phyloP scores from a whole-genome alignment of 1,140 invertebrate genomes.

The Drosophila athabasca region DNA sequence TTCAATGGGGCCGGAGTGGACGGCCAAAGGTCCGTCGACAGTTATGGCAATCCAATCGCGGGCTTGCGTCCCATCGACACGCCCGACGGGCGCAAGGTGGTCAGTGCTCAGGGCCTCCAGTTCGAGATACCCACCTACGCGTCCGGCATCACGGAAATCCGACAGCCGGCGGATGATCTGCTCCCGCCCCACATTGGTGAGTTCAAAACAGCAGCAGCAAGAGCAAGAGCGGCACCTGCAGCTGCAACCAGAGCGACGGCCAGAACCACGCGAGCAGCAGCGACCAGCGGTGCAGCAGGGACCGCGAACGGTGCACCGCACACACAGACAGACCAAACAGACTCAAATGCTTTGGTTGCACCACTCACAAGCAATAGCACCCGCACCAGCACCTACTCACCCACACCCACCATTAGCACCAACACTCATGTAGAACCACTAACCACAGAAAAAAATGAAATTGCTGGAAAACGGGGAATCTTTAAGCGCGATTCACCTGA shows the following conservation, averaged over 20 bases:
- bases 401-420: conserved; percentile 20
- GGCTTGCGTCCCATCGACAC: conserved; percentile 73
- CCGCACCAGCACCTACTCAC: conserved; percentile 39
- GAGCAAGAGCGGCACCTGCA: conserved; percentile 1
- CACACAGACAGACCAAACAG: conserved; percentile 12
- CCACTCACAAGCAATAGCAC: conserved; percentile 31
- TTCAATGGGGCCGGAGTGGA: conserved; percentile 35
- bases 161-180: conserved; percentile 73
- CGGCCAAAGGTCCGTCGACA: conserved; percentile 59
- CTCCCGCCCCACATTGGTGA: conserved; percentile 83
- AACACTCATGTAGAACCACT: conserved; percentile 36
- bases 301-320: not conserved
- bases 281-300: conserved; percentile 12
- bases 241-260: not conserved
- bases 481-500: conserved; percentile 30
- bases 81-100: conserved; percentile 78
- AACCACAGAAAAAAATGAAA: conserved; percentile 6
- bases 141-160: conserved; percentile 81
- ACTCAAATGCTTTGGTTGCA: conserved; percentile 23
- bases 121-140: conserved; percentile 83
- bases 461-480: conserved; percentile 7
- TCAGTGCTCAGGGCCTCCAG: conserved; percentile 78
- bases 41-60: conserved; percentile 80
- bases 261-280: conserved; percentile 10
- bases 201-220: conserved; percentile 53